Evolutionary conservation across 2,113 vertebrate species (phyloP).

Genomic region (Tretioscincus oriximinensis): DNA sequence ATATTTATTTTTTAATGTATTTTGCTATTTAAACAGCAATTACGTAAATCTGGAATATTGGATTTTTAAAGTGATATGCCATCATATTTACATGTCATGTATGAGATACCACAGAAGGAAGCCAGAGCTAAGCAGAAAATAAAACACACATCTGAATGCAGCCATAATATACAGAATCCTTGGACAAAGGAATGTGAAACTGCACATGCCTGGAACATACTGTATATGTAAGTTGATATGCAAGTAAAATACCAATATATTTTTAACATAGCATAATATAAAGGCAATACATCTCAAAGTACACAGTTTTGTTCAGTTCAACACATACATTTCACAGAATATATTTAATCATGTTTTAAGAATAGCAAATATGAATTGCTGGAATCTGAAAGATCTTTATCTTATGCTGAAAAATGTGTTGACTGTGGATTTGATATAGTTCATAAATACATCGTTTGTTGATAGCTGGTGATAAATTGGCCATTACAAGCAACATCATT

Average conservation of each 20-base stretch:
- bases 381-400: conserved; percentile 27
- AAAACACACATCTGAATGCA: too few relatives aligned
- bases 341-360: neutral
- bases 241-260: neutral
- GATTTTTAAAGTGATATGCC: too few relatives aligned
- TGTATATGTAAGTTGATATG: neutral
- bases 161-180: too few relatives aligned
- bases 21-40: too few relatives aligned
- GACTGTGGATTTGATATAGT: conserved; percentile 26
- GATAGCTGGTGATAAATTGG: conserved; percentile 37
- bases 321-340: conserved; percentile 7
- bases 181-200: too few relatives aligned
- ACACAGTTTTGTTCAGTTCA: neutral
- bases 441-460: conserved; percentile 15
- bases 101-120: too few relatives aligned
- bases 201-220: too few relatives aligned
- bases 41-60: too few relatives aligned
- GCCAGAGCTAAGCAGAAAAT: too few relatives aligned
- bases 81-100: too few relatives aligned
- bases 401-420: neutral
- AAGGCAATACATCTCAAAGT: neutral
- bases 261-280: neutral
- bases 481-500: conserved; percentile 6
- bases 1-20: too few relatives aligned
- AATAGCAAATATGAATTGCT: conserved; percentile 31